A percentile compares a stretch with the other conserved stretches of the same genome.
Conservation (phyloP, 2,888 invertebrate species). For the Drosophila pseudotalamancana region DNA sequence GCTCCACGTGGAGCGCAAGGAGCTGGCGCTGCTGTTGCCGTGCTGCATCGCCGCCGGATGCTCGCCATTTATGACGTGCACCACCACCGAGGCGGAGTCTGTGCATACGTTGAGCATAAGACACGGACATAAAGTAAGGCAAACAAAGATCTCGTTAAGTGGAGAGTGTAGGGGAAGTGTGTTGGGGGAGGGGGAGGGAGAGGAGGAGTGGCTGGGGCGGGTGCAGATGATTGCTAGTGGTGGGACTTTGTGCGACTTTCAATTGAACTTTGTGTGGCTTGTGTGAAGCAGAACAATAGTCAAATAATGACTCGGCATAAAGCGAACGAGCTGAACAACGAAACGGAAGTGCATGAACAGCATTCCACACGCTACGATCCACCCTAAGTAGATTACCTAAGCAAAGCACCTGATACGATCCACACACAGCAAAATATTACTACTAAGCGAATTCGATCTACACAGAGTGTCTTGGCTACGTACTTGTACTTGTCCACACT, state of each 20-base stretch:
- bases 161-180: background rate
- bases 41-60: slow-evolving; percentile 88
- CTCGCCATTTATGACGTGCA: slow-evolving; percentile 92
- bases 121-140: slow-evolving; percentile 16
- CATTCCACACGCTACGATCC: no score
- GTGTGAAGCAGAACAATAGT: no score
- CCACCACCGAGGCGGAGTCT: slow-evolving; percentile 92
- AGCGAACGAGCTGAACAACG: no score
- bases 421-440: no score
- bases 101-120: slow-evolving; percentile 60
- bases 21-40: slow-evolving; percentile 84
- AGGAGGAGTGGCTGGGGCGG: no score
- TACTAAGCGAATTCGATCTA: no score
- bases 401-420: no score
- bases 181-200: background rate
- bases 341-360: no score
- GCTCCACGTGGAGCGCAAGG: slow-evolving; percentile 55
- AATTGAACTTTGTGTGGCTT: background rate
- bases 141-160: slow-evolving; percentile 17
- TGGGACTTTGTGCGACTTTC: background rate
- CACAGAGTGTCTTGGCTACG: no score
- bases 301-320: no score
- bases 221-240: background rate
- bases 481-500: no score
- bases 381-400: no score